Percentiles rank a stretch among this genome's conserved stretches.
Conservation (phyloP, 2,888 invertebrate species). For the Mamestra brassicae region DNA sequence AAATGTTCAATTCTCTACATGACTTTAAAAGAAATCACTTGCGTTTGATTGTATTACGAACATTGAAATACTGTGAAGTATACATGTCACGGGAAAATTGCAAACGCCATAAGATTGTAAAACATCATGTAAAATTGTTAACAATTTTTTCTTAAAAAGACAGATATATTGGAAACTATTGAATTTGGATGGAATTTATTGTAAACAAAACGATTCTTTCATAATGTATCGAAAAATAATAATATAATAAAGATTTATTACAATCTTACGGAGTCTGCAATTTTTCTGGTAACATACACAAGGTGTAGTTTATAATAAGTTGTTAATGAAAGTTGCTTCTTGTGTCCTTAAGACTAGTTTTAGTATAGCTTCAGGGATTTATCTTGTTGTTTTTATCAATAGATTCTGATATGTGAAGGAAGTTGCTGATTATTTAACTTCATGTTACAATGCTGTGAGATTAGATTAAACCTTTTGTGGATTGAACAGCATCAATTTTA, state of each 20-base stretch:
- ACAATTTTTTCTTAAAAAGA: no score
- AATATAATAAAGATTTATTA: no score
- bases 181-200: no score
- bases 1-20: slow-evolving; percentile 16
- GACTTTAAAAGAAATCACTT: slow-evolving; percentile 25
- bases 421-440: slow-evolving; percentile 25
- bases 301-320: slow-evolving; percentile 51
- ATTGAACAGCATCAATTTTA: background rate
- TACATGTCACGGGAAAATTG: background rate
- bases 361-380: slow-evolving; percentile 56
- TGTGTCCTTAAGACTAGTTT: slow-evolving; percentile 54
- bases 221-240: no score
- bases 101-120: no score
- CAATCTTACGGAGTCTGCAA: no score
- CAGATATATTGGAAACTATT: no score
- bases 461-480: slow-evolving; percentile 29
- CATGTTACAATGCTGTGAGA: slow-evolving; percentile 37
- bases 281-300: no score
- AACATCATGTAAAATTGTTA: no score
- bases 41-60: slow-evolving; percentile 41
- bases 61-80: slow-evolving; percentile 30
- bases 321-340: slow-evolving; percentile 61
- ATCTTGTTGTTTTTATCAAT: slow-evolving; percentile 37
- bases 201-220: no score
- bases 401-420: slow-evolving; percentile 9